Evolutionary conservation across 2,113 vertebrate genomes (phyloP).

Genomic region (Poeciliopsis retropinna): DNA sequence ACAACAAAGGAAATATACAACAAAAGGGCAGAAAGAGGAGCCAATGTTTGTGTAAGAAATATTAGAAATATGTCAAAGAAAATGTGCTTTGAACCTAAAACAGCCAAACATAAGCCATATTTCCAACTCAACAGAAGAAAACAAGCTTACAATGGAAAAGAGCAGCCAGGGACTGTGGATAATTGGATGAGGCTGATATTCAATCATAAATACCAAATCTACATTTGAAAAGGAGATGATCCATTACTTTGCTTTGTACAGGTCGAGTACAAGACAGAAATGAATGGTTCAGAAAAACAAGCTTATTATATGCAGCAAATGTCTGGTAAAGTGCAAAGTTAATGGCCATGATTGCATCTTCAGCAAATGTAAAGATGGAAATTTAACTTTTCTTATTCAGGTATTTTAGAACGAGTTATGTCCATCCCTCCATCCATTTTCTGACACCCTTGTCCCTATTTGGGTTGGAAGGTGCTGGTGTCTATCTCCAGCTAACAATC

Average conservation of each 20-base stretch:
- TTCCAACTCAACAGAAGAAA: neutral
- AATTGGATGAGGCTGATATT: neutral
- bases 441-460: no score
- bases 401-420: neutral
- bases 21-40: conserved; percentile 3
- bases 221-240: neutral
- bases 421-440: no score
- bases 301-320: neutral
- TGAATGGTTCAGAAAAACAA: neutral
- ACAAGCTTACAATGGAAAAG: neutral
- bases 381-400: neutral
- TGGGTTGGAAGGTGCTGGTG: no score
- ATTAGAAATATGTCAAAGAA: neutral
- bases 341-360: neutral
- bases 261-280: neutral
- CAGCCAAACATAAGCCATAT: neutral
- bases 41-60: neutral
- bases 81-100: neutral
- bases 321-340: neutral
- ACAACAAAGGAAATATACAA: neutral
- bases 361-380: neutral
- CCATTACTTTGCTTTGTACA: neutral
- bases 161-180: neutral
- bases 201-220: neutral
- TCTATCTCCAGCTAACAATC: no score